Evolutionary conservation across 2,797 vertebrate species (phyloP), one percentile per base, ranked within the genome.

Genomic region (Cheirogaleus major): DNA sequence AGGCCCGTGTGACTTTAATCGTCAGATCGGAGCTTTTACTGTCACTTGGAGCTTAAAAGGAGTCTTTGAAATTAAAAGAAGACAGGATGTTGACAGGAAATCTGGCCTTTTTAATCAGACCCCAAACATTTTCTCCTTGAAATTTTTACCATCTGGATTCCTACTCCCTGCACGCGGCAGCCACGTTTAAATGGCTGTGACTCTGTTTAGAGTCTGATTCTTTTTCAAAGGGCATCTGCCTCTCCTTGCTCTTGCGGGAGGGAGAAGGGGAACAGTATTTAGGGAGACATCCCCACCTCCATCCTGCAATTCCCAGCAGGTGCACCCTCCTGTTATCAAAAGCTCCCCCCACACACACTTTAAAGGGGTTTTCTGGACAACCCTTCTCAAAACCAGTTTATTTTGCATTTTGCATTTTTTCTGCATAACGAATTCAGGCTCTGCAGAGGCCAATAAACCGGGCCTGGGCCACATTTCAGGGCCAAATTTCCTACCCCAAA

Each of bases 1-100:
- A 67, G 72, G 91, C 55, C 96, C 93, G 89, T 94, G 97, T 96
- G 97, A 97, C 96, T 96, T 93, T 93, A 94, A 97, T 97, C 96
- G 94, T 95, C 94, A 88, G 86, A 97, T 97, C 91, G 91, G 94
- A 96, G 97, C 96, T 96, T 98, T 96, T 95, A 97, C 97, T 98
- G 98, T 98, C 98, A 98, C 96, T 98, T 95, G 94, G 96, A 97
- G 97, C 97, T 98, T 98, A 97, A 98, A 98, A 98, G 98, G 97
- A 96, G 97, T 96, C 97, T 98, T 98, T 98, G 98, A 98, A 98
- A 98, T 98, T 98, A 97, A 97, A 97, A 98, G 97, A 97, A 98
- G 97, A 98, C 97, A 97, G 97, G 97, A 97, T 98, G 98, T 97
- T 97, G 98, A 98, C 97, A 98, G 98, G 98, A 98, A 98, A 98